These are phyloP conservation scores for Peromyscus maniculatus DNA, from an alignment of 2,113 vertebrate genomes.

Conservation along the genomic window DNA sequence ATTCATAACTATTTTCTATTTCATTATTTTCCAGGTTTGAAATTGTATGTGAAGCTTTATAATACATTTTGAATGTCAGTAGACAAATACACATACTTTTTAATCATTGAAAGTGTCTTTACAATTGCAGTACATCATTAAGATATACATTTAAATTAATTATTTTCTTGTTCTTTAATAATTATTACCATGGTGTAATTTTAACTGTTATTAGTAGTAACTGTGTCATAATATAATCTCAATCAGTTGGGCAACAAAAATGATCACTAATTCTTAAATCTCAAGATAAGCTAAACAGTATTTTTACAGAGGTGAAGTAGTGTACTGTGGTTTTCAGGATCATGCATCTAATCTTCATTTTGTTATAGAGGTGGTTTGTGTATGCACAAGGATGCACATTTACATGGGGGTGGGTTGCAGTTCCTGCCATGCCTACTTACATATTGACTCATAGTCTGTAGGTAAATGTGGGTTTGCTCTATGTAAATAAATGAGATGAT, in stretches of 20 bases:
- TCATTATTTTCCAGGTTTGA: not conserved
- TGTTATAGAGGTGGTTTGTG: slow-evolving; percentile 43
- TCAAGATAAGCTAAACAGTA: not conserved
- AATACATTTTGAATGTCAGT: slow-evolving; percentile 20
- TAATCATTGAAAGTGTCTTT: not conserved
- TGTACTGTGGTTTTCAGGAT: not conserved
- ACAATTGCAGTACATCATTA: not conserved
- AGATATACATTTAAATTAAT: not conserved
- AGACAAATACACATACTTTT: not conserved
- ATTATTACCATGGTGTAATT: not conserved
- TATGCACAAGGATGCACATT: slow-evolving; percentile 28
- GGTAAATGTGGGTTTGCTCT: slow-evolving; percentile 70
- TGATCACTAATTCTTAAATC: not conserved
- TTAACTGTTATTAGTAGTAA: slow-evolving; percentile 14
- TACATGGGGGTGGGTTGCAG: slow-evolving; percentile 25
- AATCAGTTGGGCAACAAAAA: not conserved
- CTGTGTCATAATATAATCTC: not conserved
- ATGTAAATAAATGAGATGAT: slow-evolving; percentile 74
- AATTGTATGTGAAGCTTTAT: slow-evolving; percentile 30
- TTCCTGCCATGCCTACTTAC: slow-evolving; percentile 40
- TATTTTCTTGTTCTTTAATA: not conserved
- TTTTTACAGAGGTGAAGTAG: slow-evolving; percentile 22
- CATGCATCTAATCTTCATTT: slow-evolving; percentile 7
- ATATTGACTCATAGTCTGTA: slow-evolving; percentile 18
- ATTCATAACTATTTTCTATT: slow-evolving; percentile 25